A percentile compares a stretch with the other conserved stretches of the same genome.
Conservation (phyloP, 2,797 vertebrate genomes). For the Perodicticus potto region DNA sequence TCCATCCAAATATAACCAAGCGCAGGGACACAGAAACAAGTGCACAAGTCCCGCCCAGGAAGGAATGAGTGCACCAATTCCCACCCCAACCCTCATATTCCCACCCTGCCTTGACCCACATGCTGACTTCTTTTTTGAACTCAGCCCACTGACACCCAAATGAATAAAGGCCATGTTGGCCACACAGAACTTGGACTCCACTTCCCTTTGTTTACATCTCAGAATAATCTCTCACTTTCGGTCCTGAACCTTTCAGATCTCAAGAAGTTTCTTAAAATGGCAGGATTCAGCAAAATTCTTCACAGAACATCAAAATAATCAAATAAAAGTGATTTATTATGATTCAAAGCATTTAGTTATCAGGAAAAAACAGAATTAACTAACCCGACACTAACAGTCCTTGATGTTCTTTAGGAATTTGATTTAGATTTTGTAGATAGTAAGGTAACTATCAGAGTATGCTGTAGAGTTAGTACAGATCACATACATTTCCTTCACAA, state of each 20-base stretch:
- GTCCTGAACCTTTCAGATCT: neutral
- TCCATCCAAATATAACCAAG: too few relatives aligned
- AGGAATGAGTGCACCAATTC: too few relatives aligned
- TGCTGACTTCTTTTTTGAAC: too few relatives aligned
- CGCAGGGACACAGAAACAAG: too few relatives aligned
- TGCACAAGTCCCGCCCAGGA: too few relatives aligned
- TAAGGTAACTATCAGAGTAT: constrained; percentile 17
- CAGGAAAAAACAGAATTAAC: neutral
- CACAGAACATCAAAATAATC: neutral
- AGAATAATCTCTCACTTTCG: too few relatives aligned
- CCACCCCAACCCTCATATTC: too few relatives aligned
- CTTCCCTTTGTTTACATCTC: too few relatives aligned
- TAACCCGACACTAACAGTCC: neutral
- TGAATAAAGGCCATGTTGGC: too few relatives aligned
- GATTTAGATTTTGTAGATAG: neutral
- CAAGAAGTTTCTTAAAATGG: neutral
- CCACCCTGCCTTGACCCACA: too few relatives aligned
- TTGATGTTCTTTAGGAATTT: constrained; percentile 1
- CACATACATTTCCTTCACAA: constrained; percentile 33
- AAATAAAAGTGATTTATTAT: constrained; percentile 28
- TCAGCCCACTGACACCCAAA: too few relatives aligned
- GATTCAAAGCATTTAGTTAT: constrained; percentile 18
- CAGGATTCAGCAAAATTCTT: neutral
- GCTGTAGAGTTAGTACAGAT: neutral
- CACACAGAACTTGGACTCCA: too few relatives aligned